Evolutionary conservation across 2,888 invertebrate genomes (phyloP).

Genomic region (Fragum sueziense): DNA sequence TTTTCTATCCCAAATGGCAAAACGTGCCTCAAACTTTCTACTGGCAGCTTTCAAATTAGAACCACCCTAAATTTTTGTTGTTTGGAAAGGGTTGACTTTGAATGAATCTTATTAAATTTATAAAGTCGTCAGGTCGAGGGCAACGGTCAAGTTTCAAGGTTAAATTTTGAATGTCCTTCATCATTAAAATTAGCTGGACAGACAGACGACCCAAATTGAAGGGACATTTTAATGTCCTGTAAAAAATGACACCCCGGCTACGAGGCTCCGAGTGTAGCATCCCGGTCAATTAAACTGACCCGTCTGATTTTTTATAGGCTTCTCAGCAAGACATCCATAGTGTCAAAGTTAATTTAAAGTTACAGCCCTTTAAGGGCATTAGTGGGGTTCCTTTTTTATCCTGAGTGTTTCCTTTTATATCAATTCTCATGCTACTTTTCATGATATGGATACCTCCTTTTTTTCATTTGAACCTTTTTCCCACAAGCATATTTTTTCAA

Average conservation of each 20-base stretch:
- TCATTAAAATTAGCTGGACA: slow-evolving; percentile 1
- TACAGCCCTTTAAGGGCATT: background rate
- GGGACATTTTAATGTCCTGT: background rate
- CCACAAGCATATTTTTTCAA: too few species aligned
- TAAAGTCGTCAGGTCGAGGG: too few species aligned
- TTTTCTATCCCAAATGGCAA: too few species aligned
- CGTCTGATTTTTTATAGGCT: background rate
- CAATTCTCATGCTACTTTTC: background rate
- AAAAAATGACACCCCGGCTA: slow-evolving; percentile 18
- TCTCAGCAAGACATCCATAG: slow-evolving; percentile 6
- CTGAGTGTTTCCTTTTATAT: background rate
- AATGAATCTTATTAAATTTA: too few species aligned
- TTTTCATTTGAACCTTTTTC: background rate
- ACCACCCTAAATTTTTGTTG: too few species aligned
- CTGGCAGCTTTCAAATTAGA: too few species aligned
- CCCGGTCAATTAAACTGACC: slow-evolving; percentile 25
- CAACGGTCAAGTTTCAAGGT: too few species aligned
- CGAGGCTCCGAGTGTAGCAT: slow-evolving; percentile 12
- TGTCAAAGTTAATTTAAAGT: slow-evolving; percentile 25
- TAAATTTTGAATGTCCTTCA: too few species aligned
- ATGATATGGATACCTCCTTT: background rate
- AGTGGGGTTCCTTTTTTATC: background rate
- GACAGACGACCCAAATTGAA: background rate
- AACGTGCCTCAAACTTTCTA: too few species aligned
- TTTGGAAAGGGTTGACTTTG: too few species aligned